Percentiles rank a stretch among this genome's conserved stretches.
Evolutionary conservation across 2,888 invertebrate species (phyloP).

Genomic region (Ethmia dodecea): DNA sequence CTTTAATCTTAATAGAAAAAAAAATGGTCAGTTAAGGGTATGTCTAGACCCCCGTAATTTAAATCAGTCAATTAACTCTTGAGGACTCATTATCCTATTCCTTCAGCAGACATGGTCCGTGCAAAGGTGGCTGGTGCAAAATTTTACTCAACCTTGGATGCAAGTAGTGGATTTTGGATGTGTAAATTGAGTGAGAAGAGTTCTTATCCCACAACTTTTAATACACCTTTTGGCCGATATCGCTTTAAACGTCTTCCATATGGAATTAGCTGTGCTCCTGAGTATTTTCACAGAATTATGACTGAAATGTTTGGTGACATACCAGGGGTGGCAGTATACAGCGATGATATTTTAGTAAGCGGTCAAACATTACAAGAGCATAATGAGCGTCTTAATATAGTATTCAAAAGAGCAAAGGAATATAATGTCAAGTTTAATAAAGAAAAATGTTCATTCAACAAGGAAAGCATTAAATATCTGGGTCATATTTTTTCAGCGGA

Average conservation of each 20-base stretch:
- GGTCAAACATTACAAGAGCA: too few relatives aligned
- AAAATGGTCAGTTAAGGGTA: constrained; percentile 13
- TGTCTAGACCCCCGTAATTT: constrained; percentile 19
- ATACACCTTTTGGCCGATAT: constrained; percentile 6
- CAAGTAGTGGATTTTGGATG: constrained; percentile 19
- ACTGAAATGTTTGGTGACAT: too few relatives aligned
- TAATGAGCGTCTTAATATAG: too few relatives aligned
- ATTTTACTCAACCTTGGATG: constrained; percentile 17
- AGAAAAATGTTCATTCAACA: constrained; percentile 1
- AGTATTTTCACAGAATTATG: constrained; percentile 3
- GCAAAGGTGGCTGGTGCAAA: constrained; percentile 14
- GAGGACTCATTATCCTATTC: constrained; percentile 18
- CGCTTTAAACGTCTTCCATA: constrained; percentile 1
- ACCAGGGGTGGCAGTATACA: too few relatives aligned
- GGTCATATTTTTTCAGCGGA: too few relatives aligned
- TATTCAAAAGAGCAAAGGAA: too few relatives aligned
- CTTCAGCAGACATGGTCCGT: constrained; percentile 14
- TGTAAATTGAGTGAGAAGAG: constrained; percentile 5
- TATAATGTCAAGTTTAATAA: constrained; percentile 1
- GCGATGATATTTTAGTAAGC: too few relatives aligned
- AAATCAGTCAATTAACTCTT: constrained; percentile 16
- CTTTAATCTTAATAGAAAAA: constrained; percentile 15
- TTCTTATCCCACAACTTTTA: constrained; percentile 1
- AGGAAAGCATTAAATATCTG: too few relatives aligned
- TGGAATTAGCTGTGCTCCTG: constrained; percentile 1